These are phyloP conservation scores for Atrichornis clamosus DNA, from an alignment of 2,113 vertebrate genomes.

Conservation along the genomic window DNA sequence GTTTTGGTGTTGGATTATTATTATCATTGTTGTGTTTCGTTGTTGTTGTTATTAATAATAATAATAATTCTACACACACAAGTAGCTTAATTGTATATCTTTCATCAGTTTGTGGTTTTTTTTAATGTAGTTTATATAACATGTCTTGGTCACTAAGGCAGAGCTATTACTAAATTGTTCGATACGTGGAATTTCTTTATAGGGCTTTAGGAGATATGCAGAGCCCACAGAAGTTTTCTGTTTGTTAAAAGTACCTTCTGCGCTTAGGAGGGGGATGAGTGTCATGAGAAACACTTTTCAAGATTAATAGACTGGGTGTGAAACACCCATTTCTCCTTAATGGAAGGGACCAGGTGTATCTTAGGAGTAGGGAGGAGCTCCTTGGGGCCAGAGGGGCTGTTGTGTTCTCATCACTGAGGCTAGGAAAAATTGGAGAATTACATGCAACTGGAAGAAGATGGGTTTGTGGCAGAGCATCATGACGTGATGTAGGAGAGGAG, in stretches of 20 bases:
- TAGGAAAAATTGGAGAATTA: not conserved
- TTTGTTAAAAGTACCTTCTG: not conserved
- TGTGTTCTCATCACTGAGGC: not conserved
- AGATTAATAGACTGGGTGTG: not conserved
- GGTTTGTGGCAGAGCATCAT: not conserved
- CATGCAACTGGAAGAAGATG: not conserved
- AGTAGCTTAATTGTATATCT: not conserved
- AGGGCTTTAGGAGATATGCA: not conserved
- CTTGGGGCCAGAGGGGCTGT: not conserved
- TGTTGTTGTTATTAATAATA: not conserved
- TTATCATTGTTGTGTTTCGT: not conserved
- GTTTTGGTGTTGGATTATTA: not conserved
- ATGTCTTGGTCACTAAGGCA: not conserved
- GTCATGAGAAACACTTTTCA: not conserved
- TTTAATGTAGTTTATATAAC: not conserved
- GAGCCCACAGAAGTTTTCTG: not conserved
- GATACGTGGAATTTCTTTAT: not conserved
- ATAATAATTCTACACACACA: not conserved
- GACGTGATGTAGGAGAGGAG: not conserved
- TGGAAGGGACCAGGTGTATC: not conserved
- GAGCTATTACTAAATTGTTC: not conserved
- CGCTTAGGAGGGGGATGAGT: not conserved
- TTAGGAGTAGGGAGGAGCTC: not conserved
- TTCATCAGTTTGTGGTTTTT: accelerated
- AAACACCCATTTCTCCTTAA: not conserved